phyloP scores from a whole-genome alignment of 2,888 invertebrate genomes.

The Lampropteryx suffumata region DNA sequence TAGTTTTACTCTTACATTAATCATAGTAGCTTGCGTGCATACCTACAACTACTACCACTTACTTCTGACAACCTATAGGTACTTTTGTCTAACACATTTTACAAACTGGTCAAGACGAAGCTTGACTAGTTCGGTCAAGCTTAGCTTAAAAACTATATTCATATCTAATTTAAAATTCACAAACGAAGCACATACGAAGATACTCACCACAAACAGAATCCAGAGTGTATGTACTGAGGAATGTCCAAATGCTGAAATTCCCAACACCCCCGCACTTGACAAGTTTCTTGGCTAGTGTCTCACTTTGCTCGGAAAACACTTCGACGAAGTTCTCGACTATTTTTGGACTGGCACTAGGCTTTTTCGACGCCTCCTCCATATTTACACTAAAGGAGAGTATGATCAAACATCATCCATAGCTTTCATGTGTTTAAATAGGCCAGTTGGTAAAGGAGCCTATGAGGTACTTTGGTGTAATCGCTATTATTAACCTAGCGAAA shows the following conservation, averaged over 20 bases:
- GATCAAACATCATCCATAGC: no score
- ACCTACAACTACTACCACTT: no score
- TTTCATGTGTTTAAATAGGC: no score
- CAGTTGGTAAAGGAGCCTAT: no score
- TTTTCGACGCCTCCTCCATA: slow-evolving; percentile 85
- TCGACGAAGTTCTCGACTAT: slow-evolving; percentile 85
- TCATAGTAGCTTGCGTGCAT: slow-evolving; percentile 33
- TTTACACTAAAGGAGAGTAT: slow-evolving; percentile 53
- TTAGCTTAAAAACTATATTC: no score
- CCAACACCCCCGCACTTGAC: slow-evolving; percentile 39
- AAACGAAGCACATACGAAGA: no score
- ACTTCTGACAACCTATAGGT: slow-evolving; percentile 17
- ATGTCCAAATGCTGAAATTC: slow-evolving; percentile 78
- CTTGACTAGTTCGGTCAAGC: no score
- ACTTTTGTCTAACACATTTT: no score
- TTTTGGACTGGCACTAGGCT: slow-evolving; percentile 85
- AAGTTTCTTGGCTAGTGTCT: slow-evolving; percentile 71
- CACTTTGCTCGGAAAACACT: slow-evolving; percentile 84
- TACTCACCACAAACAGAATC: slow-evolving; percentile 85
- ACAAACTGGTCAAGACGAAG: no score
- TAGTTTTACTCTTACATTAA: slow-evolving; percentile 23
- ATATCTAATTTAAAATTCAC: no score
- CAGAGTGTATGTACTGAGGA: slow-evolving; percentile 80
- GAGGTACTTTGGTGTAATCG: no score
- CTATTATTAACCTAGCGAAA: no score